Evolutionary conservation across 2,113 vertebrate genomes (phyloP).

Genomic region (Jacana jacana): DNA sequence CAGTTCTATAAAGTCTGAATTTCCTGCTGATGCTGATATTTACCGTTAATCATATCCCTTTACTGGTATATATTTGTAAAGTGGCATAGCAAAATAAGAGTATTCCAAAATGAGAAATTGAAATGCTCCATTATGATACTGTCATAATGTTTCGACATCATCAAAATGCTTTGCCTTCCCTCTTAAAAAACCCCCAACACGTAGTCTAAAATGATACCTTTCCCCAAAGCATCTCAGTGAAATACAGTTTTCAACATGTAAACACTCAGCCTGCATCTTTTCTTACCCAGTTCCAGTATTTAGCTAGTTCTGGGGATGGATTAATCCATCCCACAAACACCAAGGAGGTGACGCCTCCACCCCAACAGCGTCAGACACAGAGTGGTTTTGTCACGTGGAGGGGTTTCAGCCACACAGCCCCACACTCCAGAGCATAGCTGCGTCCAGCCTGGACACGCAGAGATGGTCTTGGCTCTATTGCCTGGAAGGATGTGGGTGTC

Average conservation of each 20-base stretch:
- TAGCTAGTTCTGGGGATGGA: neutral
- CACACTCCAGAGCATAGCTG: neutral
- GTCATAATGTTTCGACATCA: neutral
- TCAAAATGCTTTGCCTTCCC: neutral
- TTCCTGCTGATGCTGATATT: neutral
- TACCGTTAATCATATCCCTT: neutral
- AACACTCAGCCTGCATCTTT: neutral
- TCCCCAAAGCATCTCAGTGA: neutral
- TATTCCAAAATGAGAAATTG: neutral
- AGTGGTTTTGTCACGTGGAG: neutral
- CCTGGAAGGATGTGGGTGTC: neutral
- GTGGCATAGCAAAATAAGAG: neutral
- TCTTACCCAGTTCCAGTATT: neutral
- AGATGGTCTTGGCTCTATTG: neutral
- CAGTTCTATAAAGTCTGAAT: neutral
- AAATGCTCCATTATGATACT: neutral
- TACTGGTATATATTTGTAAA: neutral
- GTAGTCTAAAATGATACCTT: neutral
- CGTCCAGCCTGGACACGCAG: accelerated
- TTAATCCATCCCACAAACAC: neutral
- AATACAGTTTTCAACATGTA: neutral
- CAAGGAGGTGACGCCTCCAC: neutral
- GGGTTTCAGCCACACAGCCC: neutral
- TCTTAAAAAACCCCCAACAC: neutral
- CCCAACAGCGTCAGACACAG: neutral